Evolutionary conservation across 2,113 vertebrate genomes (phyloP), one percentile per base, ranked within the genome.

Genomic region (Haemorhous mexicanus): DNA sequence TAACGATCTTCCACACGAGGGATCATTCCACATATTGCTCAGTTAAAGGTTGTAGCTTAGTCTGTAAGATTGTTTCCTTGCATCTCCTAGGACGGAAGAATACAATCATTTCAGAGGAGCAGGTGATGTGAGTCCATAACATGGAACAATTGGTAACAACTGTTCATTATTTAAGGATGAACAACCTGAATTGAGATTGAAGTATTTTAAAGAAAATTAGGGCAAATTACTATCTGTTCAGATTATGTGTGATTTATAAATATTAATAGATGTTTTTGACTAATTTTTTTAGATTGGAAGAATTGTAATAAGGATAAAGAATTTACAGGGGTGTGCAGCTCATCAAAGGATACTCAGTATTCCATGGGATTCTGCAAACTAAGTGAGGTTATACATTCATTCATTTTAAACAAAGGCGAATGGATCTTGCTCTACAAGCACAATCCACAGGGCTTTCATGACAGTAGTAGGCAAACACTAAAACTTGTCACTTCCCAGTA

Each of bases 21-120:
- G 23, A 59, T 39, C 0, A 0, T 59, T n/a, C 16, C 61, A 39
- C 20, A 7, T 18, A 74, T 20, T 1, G 0, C 63, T 59, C 27
- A 21, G 27, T 53, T 76, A 50, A 70, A 77, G 9, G 22, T 13
- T 70, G 56, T 62, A 28, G 19, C 33, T 67, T 62, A 46, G 46
- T 76, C 7, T 2, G 27, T 30, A 26, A 37, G 66, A 21, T 43
- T 66, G 27, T 78, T 89, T 55, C 41, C 50, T 47, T 32, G 18
- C 26, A 12, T 39, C 55, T 62, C 0, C 0, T 28, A 59, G 41
- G 35, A 26, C 67, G 56, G 53, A 81, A 59, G 33, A 74, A 44
- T 5, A 20, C 0, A 0, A 22, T 23, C 1, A 7, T 77, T 82
- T 73, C 67, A 32, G 70, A 91, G 67, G 69, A 85, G 26, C 26